Evolutionary conservation across 2,888 invertebrate genomes (phyloP).

Genomic region (Acronicta leporina): DNA sequence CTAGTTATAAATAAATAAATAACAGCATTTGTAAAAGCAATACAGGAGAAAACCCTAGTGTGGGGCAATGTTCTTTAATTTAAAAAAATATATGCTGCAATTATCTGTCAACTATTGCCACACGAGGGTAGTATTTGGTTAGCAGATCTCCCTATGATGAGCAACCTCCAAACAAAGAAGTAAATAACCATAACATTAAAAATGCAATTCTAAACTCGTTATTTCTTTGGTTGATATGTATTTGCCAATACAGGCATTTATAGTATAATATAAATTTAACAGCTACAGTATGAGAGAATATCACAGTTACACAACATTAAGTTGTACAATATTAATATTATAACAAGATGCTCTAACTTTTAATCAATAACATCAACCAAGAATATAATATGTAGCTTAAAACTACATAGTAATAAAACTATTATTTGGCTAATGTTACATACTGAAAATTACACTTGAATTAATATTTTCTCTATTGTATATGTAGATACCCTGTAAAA

Average conservation of each 20-base stretch:
- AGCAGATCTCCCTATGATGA: too few relatives aligned
- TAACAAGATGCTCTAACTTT: constrained; percentile 22
- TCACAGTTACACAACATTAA: constrained; percentile 69
- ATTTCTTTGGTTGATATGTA: constrained; percentile 60
- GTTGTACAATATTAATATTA: constrained; percentile 57
- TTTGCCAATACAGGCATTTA: constrained; percentile 45
- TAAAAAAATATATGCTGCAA: too few relatives aligned
- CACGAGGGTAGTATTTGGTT: too few relatives aligned
- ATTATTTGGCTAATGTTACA: constrained; percentile 43
- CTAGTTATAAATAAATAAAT: too few relatives aligned
- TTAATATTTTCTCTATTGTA: constrained; percentile 25
- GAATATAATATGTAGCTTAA: constrained; percentile 19
- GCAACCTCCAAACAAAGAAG: constrained; percentile 20
- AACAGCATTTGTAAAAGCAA: too few relatives aligned
- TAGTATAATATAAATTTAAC: constrained; percentile 36
- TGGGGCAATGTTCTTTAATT: too few relatives aligned
- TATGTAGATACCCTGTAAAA: constrained; percentile 41
- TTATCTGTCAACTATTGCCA: too few relatives aligned
- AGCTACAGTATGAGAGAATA: constrained; percentile 64
- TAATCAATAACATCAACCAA: constrained; percentile 46
- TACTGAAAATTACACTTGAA: constrained; percentile 33
- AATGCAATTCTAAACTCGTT: constrained; percentile 48
- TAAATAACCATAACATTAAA: constrained; percentile 38
- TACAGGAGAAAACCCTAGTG: too few relatives aligned
- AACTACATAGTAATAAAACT: constrained; percentile 17